phyloP scores from a whole-genome alignment of 2,797 vertebrate species.

The Anas flavirostris region DNA sequence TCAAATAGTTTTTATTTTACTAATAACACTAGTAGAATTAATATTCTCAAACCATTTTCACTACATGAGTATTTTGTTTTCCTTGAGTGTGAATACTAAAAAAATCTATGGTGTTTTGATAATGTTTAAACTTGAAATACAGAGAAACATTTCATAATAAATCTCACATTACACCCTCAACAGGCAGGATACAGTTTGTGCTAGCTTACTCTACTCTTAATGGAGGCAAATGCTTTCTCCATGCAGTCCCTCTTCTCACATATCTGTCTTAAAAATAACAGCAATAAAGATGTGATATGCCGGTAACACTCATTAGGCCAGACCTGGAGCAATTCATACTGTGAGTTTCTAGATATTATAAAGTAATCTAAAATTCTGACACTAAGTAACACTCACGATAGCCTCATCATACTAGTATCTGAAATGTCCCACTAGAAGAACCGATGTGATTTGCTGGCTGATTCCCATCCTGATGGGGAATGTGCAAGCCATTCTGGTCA shows the following conservation, averaged over 20 bases:
- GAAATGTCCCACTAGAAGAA: not conserved
- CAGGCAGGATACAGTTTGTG: not conserved
- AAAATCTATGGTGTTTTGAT: not conserved
- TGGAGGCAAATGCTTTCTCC: slow-evolving; percentile 10
- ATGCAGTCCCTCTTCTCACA: slow-evolving; percentile 4
- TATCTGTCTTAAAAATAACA: slow-evolving; percentile 48
- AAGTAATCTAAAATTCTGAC: slow-evolving; percentile 54
- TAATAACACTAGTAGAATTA: not conserved
- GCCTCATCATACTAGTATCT: slow-evolving; percentile 17
- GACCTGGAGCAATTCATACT: not conserved
- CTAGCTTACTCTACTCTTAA: not conserved
- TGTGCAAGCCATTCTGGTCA: not conserved
- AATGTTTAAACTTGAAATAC: not conserved
- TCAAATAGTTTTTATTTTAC: not conserved
- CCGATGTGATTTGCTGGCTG: not conserved
- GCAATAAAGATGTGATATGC: slow-evolving; percentile 39
- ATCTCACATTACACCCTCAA: not conserved
- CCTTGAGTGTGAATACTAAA: not conserved
- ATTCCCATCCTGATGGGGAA: not conserved
- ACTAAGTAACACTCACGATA: slow-evolving; percentile 41
- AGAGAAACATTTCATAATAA: not conserved
- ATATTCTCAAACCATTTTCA: not conserved
- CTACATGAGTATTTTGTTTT: not conserved
- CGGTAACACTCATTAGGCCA: slow-evolving; percentile 49
- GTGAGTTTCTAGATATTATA: slow-evolving; percentile 48